Conservation (phyloP, 2,113 vertebrate species). For the Oenanthe oenanthe region DNA sequence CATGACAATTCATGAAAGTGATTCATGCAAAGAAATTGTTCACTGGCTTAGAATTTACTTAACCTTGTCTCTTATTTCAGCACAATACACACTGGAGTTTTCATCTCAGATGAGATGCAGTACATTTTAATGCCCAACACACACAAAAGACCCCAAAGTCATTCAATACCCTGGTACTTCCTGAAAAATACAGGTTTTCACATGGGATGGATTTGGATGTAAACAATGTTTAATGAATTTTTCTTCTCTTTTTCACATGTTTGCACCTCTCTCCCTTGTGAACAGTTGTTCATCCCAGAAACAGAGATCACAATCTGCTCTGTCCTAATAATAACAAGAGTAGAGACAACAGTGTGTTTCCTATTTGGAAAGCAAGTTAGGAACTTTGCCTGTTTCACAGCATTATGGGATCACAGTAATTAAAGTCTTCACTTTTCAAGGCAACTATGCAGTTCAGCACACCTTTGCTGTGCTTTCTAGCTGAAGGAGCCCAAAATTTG, state of each 20-base stretch:
- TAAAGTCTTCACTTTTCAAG: background rate
- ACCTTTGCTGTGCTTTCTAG: background rate
- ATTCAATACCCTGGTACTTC: background rate
- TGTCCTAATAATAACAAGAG: background rate
- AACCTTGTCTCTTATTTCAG: conserved; percentile 38
- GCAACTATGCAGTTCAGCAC: background rate
- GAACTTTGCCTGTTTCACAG: background rate
- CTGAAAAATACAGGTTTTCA: background rate
- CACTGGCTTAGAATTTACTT: conserved; percentile 42
- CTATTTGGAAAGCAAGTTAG: background rate
- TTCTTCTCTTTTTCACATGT: background rate
- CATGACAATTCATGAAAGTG: conserved; percentile 51
- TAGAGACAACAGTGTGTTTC: background rate
- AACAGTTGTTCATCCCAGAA: background rate
- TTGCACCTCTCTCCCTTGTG: background rate
- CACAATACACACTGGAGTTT: conserved; percentile 23
- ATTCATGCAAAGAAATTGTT: conserved; percentile 45
- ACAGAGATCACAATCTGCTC: background rate
- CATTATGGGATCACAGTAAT: background rate
- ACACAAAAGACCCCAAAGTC: background rate
- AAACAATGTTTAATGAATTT: background rate
- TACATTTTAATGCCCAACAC: background rate
- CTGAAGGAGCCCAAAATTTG: background rate
- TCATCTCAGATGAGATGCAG: background rate
- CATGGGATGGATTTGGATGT: background rate